These are phyloP conservation scores for Diacarnus erythraeanus DNA, from an alignment of 37 sponge, comb jelly and placozoan genomes.

Conservation along the genomic window DNA sequence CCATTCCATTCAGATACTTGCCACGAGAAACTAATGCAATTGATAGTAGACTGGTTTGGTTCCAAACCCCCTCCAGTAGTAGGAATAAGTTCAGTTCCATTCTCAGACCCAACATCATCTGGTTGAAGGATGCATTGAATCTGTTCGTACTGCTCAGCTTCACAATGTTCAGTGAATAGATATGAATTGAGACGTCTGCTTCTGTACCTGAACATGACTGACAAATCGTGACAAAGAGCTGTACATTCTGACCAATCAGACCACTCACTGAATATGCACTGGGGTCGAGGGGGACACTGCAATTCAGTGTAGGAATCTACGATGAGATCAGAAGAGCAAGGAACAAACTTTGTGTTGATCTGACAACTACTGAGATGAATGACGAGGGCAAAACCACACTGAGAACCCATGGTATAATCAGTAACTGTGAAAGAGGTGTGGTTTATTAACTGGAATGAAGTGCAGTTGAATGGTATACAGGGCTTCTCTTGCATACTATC, in stretches of 20 bases:
- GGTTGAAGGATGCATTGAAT: not conserved
- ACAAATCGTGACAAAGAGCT: not conserved
- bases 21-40: conserved; percentile 21
- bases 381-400: conserved; percentile 9
- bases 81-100: not conserved
- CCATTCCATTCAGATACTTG: conserved; percentile 4
- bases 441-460: not conserved
- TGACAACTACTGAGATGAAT: not conserved
- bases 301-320: not conserved
- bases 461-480: conserved; percentile 1
- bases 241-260: conserved; percentile 12
- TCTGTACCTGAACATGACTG: conserved; percentile 1
- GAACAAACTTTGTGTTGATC: conserved; percentile 7
- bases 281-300: conserved; percentile 7
- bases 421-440: not conserved
- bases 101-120: not conserved
- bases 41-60: not conserved
- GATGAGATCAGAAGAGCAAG: not conserved
- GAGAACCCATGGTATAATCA: conserved; percentile 1
- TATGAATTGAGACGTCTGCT: not conserved
- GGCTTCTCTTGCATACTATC: not conserved
- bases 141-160: not conserved
- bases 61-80: not conserved
- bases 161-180: not conserved
- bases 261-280: conserved; percentile 21